Conservation (phyloP, 1,140 invertebrate species). For the Rhyacophila brunnea region DNA sequence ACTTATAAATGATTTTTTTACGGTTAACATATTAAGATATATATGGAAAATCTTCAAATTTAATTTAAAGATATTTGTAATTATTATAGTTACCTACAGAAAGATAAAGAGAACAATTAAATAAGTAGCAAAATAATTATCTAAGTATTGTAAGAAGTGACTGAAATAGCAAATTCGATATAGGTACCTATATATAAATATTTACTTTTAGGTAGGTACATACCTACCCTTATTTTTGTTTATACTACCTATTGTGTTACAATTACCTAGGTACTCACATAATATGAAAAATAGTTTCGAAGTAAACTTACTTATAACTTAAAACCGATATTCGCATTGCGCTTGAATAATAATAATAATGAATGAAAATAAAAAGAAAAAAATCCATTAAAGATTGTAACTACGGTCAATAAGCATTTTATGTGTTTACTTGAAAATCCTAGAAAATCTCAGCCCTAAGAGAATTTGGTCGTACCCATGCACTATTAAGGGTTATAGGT, state of each 20-base stretch:
- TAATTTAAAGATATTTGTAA: background rate
- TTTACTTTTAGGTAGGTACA: no score
- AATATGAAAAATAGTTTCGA: no score
- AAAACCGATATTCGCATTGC: constrained; percentile 5
- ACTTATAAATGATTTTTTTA: background rate
- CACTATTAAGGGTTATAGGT: constrained; percentile 16
- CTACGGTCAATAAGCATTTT: no score
- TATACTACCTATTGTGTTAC: no score
- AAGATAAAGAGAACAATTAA: background rate
- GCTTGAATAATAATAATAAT: background rate
- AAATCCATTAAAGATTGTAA: no score
- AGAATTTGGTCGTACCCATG: background rate
- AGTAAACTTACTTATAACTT: no score
- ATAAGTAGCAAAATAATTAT: background rate
- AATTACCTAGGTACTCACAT: no score
- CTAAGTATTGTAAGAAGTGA: background rate
- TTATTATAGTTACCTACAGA: background rate
- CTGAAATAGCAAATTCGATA: no score
- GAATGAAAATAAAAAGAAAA: no score
- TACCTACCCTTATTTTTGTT: no score
- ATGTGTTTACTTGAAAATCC: no score
- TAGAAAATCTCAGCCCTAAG: constrained; percentile 4
- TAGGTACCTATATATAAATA: no score
- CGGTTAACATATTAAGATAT: background rate
- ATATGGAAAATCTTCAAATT: background rate